Base-by-base conservation (phyloP, 2,113 vertebrate species). In the Crotophaga sulcirostris region DNA sequence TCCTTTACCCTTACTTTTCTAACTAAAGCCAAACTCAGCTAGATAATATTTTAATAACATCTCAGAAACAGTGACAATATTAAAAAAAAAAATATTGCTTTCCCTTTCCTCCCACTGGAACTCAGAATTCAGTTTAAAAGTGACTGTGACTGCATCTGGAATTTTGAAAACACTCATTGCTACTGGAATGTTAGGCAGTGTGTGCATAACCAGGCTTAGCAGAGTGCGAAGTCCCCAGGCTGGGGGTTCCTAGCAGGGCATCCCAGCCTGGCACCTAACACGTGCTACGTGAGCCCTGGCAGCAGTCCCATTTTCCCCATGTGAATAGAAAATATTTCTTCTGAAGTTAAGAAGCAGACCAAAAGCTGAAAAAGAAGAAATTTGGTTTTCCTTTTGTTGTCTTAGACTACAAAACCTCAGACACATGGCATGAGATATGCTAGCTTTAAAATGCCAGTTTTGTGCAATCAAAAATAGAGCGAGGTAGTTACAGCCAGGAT, bases 381-480 rank as follows among this genome's bases (percentile, higher is more conserved):
- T 25, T 17, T 16, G 8, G 4, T 40, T 86, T 73, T 68, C 16
- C 24, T 38, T 73, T 58, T 28, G 21, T 31, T 77, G 31, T 25
- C 12, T 44, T 26, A 44, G 13, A 59, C 45, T 74, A n/a, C n/a
- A n/a, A n/a, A 62, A 81, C 31, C 18, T 1, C 26, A 66, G 42
- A 52, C 8, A n/a, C 14, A 23, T 0, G 0, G 29, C 12, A 68
- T 68, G 58, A 73, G 13, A 45, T 12, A 54, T 2, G 2, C 10
- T 34, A 16, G 17, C 44, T 75, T 75, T 82, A 72, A 73, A 85
- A 44, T 6, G 10, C 12, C 36, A 26, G 19, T 59, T 33, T 49
- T 8, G 14, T 15, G 21, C 38, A 28, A 76, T 8, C 7, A 59
- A 68, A 85, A 78, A 51, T 2, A 3, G 34, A 68, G 33, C 2